Conservation (phyloP, 2,888 invertebrate genomes). For the Drosophila macrospina region DNA sequence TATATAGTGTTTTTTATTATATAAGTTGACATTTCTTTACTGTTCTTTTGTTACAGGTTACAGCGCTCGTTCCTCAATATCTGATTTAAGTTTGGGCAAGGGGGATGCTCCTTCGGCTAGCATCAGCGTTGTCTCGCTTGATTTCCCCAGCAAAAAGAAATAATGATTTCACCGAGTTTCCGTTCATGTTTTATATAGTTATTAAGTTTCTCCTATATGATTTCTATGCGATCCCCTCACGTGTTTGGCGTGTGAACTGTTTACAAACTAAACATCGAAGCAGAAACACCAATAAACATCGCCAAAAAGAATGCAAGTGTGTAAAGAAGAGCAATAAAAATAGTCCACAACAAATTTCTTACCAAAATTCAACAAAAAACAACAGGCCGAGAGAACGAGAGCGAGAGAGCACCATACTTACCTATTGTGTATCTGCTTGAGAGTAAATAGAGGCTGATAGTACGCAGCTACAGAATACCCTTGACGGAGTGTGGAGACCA, state of each 20-base stretch:
- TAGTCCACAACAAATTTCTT: constrained; percentile 52
- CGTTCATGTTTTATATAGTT: background rate
- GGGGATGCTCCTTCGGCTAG: constrained; percentile 59
- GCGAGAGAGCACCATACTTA: constrained; percentile 24
- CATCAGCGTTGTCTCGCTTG: constrained; percentile 79
- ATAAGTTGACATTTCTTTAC: background rate
- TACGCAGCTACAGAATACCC: constrained; percentile 38
- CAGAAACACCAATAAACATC: constrained; percentile 56
- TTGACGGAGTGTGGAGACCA: constrained; percentile 7
- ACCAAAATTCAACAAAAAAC: constrained; percentile 25
- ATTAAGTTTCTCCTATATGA: constrained; percentile 2
- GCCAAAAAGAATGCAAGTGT: constrained; percentile 1
- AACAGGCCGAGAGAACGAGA: too few species aligned
- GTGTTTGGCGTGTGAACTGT: constrained; percentile 60
- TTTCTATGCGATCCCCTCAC: constrained; percentile 24
- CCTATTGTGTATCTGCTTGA: constrained; percentile 8
- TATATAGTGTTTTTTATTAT: background rate
- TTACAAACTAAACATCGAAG: constrained; percentile 66
- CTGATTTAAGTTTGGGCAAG: constrained; percentile 54
- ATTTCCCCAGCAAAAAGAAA: constrained; percentile 66
- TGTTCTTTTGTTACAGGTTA: constrained; percentile 11
- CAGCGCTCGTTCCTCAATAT: constrained; percentile 66
- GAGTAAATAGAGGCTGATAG: constrained; percentile 26
- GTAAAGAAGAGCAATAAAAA: constrained; percentile 50
- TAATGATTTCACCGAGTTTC: constrained; percentile 34